Conservation (phyloP, 2,113 vertebrate species). For the Glaucidium brasilianum region DNA sequence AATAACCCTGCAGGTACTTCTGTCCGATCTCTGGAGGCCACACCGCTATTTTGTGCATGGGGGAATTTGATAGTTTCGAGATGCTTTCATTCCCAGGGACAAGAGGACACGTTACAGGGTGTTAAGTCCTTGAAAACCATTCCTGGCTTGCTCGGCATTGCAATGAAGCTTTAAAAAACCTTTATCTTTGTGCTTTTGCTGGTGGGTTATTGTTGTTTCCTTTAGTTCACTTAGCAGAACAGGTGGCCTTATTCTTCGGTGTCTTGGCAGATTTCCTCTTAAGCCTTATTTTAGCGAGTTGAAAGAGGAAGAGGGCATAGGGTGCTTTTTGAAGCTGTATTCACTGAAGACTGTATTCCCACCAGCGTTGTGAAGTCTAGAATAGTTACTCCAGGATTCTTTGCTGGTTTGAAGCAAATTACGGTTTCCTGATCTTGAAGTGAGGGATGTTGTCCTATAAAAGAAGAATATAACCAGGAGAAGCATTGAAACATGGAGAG, state of each 20-base stretch:
- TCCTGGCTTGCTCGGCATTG: background rate
- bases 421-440: background rate
- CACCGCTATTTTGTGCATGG: fast-evolving
- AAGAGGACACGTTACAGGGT: background rate
- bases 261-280: constrained; percentile 37
- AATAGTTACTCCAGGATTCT: background rate
- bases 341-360: background rate
- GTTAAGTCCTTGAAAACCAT: background rate
- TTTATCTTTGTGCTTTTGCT: background rate
- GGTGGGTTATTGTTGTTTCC: background rate
- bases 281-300: constrained; percentile 33
- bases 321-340: constrained; percentile 9
- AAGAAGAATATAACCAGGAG: background rate
- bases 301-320: constrained; percentile 32
- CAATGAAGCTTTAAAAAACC: background rate
- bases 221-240: background rate
- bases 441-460: background rate
- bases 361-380: background rate
- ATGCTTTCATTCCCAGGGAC: background rate
- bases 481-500: background rate
- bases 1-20: background rate
- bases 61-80: background rate
- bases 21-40: background rate
- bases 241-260: constrained; percentile 24
- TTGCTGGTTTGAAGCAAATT: background rate